Conservation (phyloP, 2,797 vertebrate species). For the Enteromius anoplus region DNA sequence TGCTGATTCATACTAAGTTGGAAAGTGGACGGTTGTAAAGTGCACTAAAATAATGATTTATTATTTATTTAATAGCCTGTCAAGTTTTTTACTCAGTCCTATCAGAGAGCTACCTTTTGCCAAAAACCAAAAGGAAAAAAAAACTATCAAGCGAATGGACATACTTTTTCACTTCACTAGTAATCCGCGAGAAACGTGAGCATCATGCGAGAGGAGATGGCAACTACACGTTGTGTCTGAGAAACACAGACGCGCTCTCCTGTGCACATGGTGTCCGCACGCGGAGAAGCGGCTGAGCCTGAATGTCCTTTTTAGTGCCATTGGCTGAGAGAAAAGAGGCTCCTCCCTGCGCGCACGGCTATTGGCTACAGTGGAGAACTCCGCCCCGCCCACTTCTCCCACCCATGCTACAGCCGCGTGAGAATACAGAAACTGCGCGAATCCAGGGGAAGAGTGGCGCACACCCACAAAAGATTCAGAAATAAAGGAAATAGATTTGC, state of each 20-base stretch:
- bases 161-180: constrained; percentile 66
- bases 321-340: constrained; percentile 69
- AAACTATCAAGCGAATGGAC: constrained; percentile 17
- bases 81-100: neutral
- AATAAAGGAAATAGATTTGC: constrained; percentile 46
- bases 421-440: constrained; percentile 65
- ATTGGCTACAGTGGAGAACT: constrained; percentile 87
- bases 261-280: constrained; percentile 79
- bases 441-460: constrained; percentile 69
- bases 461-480: constrained; percentile 30
- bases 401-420: constrained; percentile 83
- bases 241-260: constrained; percentile 67
- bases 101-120: neutral
- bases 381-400: constrained; percentile 77
- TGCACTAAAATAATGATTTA: neutral
- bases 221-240: constrained; percentile 74
- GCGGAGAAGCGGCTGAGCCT: constrained; percentile 68
- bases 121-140: neutral
- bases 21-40: neutral
- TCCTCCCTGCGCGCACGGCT: constrained; percentile 70
- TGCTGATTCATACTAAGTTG: neutral
- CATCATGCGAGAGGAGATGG: constrained; percentile 66
- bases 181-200: constrained; percentile 82
- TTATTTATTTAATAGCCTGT: neutral
- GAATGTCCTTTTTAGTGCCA: constrained; percentile 59